Conservation (phyloP, 2,113 vertebrate genomes). For the Cheilinus undulatus region DNA sequence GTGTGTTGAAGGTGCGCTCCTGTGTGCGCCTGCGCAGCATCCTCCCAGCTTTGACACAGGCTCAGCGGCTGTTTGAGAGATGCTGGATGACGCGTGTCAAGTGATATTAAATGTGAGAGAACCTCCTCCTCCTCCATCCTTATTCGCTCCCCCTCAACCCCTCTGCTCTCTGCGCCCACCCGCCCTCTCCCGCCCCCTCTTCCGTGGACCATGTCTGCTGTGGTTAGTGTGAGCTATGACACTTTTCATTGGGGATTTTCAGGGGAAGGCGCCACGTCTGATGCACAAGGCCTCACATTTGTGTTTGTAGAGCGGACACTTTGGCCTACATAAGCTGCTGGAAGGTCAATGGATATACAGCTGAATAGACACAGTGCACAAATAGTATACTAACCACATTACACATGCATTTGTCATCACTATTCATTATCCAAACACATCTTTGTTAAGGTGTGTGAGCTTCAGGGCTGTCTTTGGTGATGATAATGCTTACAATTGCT, state of each 20-base stretch:
- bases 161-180: conserved; percentile 3
- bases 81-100: conserved; percentile 81
- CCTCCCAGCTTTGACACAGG: conserved; percentile 58
- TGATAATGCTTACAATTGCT: conserved; percentile 31
- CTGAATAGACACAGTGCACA: background rate
- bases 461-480: background rate
- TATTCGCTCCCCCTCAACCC: conserved; percentile 3
- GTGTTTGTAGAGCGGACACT: conserved; percentile 37
- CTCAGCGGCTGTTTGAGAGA: conserved; percentile 68
- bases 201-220: conserved; percentile 60
- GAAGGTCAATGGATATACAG: conserved; percentile 46
- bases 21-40: conserved; percentile 9
- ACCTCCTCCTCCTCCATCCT: conserved; percentile 37
- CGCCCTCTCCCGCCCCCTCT: background rate
- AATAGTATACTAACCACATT: background rate
- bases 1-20: conserved; percentile 35
- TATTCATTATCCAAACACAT: conserved; percentile 1
- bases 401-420: conserved; percentile 1
- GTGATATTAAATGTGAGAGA: conserved; percentile 78
- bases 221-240: conserved; percentile 76
- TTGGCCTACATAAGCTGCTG: conserved; percentile 52
- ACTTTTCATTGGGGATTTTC: conserved; percentile 57
- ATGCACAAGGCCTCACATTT: conserved; percentile 47
- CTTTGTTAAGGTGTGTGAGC: background rate
- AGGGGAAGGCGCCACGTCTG: conserved; percentile 37